phyloP scores from a whole-genome alignment of 1,140 invertebrate species.

The Platorchestia sp. region DNA sequence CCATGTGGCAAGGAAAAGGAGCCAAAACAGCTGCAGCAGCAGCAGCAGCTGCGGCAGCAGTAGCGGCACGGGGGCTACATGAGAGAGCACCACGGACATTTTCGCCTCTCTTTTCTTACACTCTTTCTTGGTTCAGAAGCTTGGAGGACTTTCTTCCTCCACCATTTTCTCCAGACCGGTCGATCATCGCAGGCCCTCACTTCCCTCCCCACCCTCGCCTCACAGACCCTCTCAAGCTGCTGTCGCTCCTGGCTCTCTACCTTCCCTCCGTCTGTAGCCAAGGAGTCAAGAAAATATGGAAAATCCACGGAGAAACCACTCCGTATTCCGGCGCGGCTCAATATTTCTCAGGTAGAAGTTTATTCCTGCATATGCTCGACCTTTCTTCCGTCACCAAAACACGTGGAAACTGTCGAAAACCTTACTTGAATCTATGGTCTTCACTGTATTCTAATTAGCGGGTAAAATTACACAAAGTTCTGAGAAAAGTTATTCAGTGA shows the following conservation, averaged over 20 bases:
- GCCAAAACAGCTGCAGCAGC: conserved; percentile 1
- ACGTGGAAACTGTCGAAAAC: background rate
- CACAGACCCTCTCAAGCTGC: background rate
- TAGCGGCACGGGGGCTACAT: conserved; percentile 40
- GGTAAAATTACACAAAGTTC: background rate
- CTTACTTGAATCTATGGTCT: background rate
- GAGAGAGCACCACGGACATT: conserved; percentile 52
- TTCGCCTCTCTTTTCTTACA: conserved; percentile 54
- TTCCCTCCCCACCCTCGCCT: background rate
- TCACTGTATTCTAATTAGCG: background rate
- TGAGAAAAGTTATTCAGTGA: background rate
- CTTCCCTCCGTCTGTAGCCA: background rate
- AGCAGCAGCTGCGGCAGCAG: conserved; percentile 51
- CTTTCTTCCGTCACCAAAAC: background rate
- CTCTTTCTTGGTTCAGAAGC: conserved; percentile 48
- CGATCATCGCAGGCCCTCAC: conserved; percentile 40
- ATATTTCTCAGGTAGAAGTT: background rate
- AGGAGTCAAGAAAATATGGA: background rate
- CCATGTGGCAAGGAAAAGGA: background rate
- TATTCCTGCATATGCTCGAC: background rate
- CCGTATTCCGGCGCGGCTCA: background rate
- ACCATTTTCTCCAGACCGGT: conserved; percentile 51
- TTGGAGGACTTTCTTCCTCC: conserved; percentile 51
- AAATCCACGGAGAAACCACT: background rate
- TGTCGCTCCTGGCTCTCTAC: conserved; percentile 1